Conservation (phyloP, 2,797 vertebrate species). For the Carduelis carduelis region DNA sequence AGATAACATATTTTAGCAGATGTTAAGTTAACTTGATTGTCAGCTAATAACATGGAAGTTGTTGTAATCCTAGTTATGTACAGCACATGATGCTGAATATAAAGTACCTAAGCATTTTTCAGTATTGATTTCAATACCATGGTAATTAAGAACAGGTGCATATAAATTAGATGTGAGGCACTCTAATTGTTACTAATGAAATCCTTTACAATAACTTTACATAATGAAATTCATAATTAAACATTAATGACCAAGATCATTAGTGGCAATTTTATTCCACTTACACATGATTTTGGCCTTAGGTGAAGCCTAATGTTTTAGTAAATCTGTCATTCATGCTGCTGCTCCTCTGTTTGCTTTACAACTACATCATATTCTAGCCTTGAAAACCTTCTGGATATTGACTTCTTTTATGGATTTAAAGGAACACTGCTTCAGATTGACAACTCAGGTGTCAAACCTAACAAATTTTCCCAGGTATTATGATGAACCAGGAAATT, state of each 20-base stretch:
- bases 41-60: not conserved
- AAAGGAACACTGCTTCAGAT: not conserved
- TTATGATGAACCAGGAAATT: not conserved
- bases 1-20: not conserved
- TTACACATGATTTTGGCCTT: conserved; percentile 53
- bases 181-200: conserved; percentile 69
- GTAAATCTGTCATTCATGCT: conserved; percentile 16
- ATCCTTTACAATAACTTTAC: conserved; percentile 59
- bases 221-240: conserved; percentile 75
- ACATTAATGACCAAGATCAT: conserved; percentile 64
- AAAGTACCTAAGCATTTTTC: conserved; percentile 45
- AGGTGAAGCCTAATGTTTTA: conserved; percentile 49
- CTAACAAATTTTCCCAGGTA: not conserved
- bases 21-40: not conserved
- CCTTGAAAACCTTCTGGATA: not conserved
- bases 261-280: conserved; percentile 59
- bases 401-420: not conserved
- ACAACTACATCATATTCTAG: not conserved
- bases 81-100: not conserved
- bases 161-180: conserved; percentile 56
- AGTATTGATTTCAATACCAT: conserved; percentile 53
- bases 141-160: conserved; percentile 69
- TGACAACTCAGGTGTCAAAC: not conserved
- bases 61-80: not conserved
- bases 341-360: conserved; percentile 24